These are phyloP conservation scores for Rhagophthalmus giganteus DNA, from an alignment of 2,888 invertebrate species.

Conservation along the genomic window DNA sequence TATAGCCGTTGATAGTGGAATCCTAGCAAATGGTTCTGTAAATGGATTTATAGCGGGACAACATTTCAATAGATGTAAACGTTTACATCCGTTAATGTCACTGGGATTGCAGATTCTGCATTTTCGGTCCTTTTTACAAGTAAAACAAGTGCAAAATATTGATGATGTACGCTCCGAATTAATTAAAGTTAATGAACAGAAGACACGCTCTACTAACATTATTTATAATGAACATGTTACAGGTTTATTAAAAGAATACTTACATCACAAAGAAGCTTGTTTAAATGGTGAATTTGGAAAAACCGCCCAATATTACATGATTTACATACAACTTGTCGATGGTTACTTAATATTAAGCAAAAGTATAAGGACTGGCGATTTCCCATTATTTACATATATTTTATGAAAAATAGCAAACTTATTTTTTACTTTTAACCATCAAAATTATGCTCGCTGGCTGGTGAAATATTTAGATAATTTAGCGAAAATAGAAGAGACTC, in stretches of 20 bases:
- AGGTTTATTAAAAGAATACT: neutral
- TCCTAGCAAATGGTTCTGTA: conserved; percentile 39
- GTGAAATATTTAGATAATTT: conserved; percentile 3
- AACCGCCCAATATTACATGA: conserved; percentile 30
- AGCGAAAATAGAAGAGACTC: neutral
- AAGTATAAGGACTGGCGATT: conserved; percentile 40
- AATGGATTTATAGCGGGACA: conserved; percentile 37
- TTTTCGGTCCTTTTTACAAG: conserved; percentile 2
- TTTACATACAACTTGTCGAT: conserved; percentile 39
- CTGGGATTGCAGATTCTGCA: neutral
- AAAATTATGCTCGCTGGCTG: conserved; percentile 2
- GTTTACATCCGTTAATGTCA: conserved; percentile 33
- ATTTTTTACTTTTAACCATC: conserved; percentile 36
- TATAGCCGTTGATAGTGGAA: conserved; percentile 33
- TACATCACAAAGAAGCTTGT: neutral
- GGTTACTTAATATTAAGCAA: conserved; percentile 38
- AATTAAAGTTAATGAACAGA: neutral
- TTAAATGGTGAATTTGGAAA: neutral
- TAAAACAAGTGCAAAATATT: neutral
- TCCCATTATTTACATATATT: conserved; percentile 38
- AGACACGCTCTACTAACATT: neutral
- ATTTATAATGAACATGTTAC: neutral
- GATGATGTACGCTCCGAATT: neutral
- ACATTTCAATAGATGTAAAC: conserved; percentile 43
- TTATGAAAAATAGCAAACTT: conserved; percentile 41